phyloP scores from a whole-genome alignment of 2,797 vertebrate species.

The Mycteria americana region DNA sequence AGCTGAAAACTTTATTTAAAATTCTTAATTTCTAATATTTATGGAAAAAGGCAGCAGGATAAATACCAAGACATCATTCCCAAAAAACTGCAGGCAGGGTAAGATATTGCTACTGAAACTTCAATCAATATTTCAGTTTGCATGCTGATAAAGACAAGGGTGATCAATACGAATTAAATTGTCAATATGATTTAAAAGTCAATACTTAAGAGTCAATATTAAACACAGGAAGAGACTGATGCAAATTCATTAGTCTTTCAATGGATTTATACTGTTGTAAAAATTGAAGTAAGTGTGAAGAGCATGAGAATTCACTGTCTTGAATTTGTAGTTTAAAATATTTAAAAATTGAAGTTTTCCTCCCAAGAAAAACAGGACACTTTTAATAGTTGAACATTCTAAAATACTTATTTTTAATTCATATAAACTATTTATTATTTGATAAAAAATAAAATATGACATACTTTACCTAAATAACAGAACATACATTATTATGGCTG shows the following conservation, averaged over 20 bases:
- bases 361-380: neutral
- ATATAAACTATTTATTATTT: neutral
- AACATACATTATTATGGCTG: neutral
- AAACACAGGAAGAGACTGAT: neutral
- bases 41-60: neutral
- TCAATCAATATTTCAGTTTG: neutral
- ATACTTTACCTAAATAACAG: neutral
- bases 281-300: neutral
- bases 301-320: neutral
- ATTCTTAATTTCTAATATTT: neutral
- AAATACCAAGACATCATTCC: neutral
- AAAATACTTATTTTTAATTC: neutral
- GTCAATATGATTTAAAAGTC: neutral
- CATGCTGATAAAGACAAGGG: neutral
- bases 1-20: neutral
- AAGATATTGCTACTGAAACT: neutral
- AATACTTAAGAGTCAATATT: neutral
- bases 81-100: neutral
- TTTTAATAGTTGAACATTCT: neutral
- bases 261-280: neutral
- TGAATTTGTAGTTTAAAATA: neutral
- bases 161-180: neutral
- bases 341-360: neutral
- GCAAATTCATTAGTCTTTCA: neutral
- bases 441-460: neutral